Conservation (phyloP, 1,140 invertebrate genomes). For the Harlomillsia oculata region DNA sequence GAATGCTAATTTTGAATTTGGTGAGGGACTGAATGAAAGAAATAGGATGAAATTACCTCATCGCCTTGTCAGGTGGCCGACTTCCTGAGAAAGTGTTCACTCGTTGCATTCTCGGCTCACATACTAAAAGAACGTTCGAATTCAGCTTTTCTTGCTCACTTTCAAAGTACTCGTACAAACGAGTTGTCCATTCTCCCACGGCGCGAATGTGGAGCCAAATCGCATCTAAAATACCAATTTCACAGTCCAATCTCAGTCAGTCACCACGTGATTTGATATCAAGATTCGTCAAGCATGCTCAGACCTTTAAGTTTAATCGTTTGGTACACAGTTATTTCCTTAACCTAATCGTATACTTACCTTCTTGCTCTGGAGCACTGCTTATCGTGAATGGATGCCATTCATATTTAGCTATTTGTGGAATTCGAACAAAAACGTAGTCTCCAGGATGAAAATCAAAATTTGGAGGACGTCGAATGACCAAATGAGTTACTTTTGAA, state of each 20-base stretch:
- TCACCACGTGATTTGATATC: too few relatives aligned
- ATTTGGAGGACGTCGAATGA: conserved; percentile 71
- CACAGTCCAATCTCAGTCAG: background rate
- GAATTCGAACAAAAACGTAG: conserved; percentile 89
- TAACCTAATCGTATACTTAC: conserved; percentile 43
- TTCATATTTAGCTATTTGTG: conserved; percentile 81
- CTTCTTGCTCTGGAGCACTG: conserved; percentile 85
- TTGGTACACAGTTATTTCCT: too few relatives aligned
- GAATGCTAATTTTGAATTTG: background rate
- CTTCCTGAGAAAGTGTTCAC: too few relatives aligned
- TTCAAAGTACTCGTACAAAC: conserved; percentile 79
- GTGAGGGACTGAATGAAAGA: too few relatives aligned
- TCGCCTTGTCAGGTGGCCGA: too few relatives aligned
- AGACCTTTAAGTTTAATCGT: too few relatives aligned
- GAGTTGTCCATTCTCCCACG: conserved; percentile 89
- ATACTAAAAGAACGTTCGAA: background rate
- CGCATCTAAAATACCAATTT: conserved; percentile 52
- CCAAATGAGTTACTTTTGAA: conserved; percentile 73
- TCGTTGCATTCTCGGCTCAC: background rate
- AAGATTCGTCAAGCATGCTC: too few relatives aligned
- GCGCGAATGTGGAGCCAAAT: conserved; percentile 89
- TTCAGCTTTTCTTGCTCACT: conserved; percentile 39
- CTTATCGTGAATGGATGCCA: conserved; percentile 98
- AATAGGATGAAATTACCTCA: too few relatives aligned
- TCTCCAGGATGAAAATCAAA: conserved; percentile 88